Evolutionary conservation across 2,113 vertebrate species (phyloP), one percentile per base, ranked within the genome.

Genomic region (Otocyon megalotis): DNA sequence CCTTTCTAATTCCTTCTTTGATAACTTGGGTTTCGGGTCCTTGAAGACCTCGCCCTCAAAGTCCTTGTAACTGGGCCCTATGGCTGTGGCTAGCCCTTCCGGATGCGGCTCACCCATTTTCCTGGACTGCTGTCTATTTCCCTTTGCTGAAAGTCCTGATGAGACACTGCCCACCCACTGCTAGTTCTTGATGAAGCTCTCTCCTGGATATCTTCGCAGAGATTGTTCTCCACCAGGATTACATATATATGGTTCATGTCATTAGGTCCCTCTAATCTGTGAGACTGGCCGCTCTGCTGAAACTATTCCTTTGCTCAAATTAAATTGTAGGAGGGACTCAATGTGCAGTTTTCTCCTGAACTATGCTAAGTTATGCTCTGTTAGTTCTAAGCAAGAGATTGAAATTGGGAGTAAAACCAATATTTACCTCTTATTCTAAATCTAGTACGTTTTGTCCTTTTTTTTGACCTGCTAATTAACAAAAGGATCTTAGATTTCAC

Each of bases 401-500:
- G 32, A 4, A 88, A 81, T 12, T 48, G 8, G 35, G 20, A 80
- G 24, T 94, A 8, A 87, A 79, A 96, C 43, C 24, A 93, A 48
- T 26, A 16, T n/a, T 48, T 58, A 58, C 8, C 15, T 83, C 94
- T 81, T 74, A 53, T 43, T 83, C 74, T 95, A 63, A 87, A 83
- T 77, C 43, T 48, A 88, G 17, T 37, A 1, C 1, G 79, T 50
- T 60, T 53, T 28, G 15, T 82, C 5, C 26, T 72, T 79, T 43
- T 43, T 67, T 16, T 90, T 90, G 74, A 95, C 69, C 53, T 91
- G 60, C 24, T 93, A 90, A 63, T 91, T 92, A 91, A 90, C 56
- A 77, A 79, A 88, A 69, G 12, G 26, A 81, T 5, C 54, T 62
- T 37, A 94, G 69, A 69, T 88, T 81, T 95, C 83, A 62, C 67